Evolutionary conservation across 2,888 invertebrate species (phyloP).

Genomic region (Polydrusus tereticollis): DNA sequence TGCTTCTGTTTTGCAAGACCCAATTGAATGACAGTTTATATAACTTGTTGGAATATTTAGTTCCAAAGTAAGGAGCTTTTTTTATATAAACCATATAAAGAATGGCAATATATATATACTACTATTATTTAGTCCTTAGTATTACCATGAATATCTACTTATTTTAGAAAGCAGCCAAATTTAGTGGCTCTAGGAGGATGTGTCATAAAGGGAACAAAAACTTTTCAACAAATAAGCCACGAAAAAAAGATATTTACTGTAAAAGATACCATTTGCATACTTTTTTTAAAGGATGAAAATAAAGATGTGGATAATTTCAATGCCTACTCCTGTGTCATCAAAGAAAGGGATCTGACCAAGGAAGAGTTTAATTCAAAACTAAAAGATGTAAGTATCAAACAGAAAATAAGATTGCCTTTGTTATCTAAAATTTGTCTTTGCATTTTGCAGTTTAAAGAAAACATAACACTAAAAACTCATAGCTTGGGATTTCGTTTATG

Average conservation of each 20-base stretch:
- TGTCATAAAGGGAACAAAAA: conserved; percentile 55
- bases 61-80: conserved; percentile 58
- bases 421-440: conserved; percentile 11
- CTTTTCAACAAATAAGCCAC: conserved; percentile 51
- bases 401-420: conserved; percentile 7
- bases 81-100: not conserved
- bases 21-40: conserved; percentile 51
- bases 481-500: conserved; percentile 59
- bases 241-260: conserved; percentile 48
- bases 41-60: conserved; percentile 51
- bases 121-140: too few species aligned
- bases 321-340: conserved; percentile 59
- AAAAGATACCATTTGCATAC: conserved; percentile 56
- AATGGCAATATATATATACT: not conserved
- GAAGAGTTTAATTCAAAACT: conserved; percentile 58
- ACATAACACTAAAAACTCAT: conserved; percentile 52
- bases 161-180: conserved; percentile 52
- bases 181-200: conserved; percentile 60
- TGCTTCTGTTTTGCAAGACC: conserved; percentile 56
- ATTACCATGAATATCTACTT: too few species aligned
- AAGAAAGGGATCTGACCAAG: conserved; percentile 54
- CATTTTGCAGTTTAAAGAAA: conserved; percentile 56
- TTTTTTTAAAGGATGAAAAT: conserved; percentile 54
- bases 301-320: conserved; percentile 54
- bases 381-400: conserved; percentile 51